phyloP scores from a whole-genome alignment of 2,888 invertebrate species.

The Ommatoiulus sabulosus region DNA sequence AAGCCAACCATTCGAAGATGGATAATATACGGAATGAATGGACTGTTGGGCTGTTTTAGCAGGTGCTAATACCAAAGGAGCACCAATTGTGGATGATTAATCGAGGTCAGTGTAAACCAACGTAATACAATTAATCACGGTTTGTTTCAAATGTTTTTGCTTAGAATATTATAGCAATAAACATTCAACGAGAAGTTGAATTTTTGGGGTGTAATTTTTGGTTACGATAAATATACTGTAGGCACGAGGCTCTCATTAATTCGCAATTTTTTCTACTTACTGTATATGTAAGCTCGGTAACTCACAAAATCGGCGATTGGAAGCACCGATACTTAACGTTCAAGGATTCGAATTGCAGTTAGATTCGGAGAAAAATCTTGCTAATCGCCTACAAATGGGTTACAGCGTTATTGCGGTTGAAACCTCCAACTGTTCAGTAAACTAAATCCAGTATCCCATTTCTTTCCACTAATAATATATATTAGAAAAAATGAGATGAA shows the following conservation, averaged over 20 bases:
- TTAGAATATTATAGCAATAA: too few species aligned
- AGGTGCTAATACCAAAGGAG: not conserved
- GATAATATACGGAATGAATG: too few species aligned
- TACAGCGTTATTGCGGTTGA: not conserved
- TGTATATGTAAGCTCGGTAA: not conserved
- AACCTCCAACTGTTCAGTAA: conserved; percentile 24
- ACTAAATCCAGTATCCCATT: conserved; percentile 32
- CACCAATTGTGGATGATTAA: not conserved
- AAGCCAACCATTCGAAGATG: too few species aligned
- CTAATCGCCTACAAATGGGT: conserved; percentile 17
- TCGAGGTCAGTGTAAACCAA: not conserved
- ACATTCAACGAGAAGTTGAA: too few species aligned
- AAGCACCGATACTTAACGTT: not conserved
- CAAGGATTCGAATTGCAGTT: not conserved
- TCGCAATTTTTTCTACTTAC: not conserved
- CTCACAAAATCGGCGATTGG: not conserved
- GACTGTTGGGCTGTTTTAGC: not conserved
- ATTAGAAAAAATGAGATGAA: not conserved
- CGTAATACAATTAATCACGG: too few species aligned
- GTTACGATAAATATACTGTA: too few species aligned
- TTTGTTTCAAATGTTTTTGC: too few species aligned
- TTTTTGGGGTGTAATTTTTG: too few species aligned
- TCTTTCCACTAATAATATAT: conserved; percentile 29
- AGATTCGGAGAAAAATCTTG: not conserved
- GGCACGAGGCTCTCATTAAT: not conserved